Base-by-base conservation (phyloP, 2,113 vertebrate genomes). In the Epinephelus moara region DNA sequence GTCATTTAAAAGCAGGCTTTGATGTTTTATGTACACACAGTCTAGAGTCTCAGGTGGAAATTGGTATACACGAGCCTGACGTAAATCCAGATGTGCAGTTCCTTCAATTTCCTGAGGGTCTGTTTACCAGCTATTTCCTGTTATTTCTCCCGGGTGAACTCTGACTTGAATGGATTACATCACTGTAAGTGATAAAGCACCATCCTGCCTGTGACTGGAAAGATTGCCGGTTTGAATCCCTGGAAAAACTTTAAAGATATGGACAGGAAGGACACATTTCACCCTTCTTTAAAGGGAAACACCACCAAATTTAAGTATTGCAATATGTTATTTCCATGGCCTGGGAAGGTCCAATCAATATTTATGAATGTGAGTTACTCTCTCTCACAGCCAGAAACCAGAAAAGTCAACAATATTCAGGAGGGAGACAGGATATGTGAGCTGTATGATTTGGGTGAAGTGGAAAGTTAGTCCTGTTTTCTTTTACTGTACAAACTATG, bases 111-210 rank as follows among this genome's bases (percentile, higher is more conserved):
- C 81, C 82, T 6, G 19, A 74, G 50, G 27, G 30, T 33, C 2
- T 91, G 72, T 60, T 80, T 82, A 83, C 53, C 70, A 50, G 83
- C 14, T 25, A 37, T 82, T 88, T 94, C 89, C 91, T 92, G 88
- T 87, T 87, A 69, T 89, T 78, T 60, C 4, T 37, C 3, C 9
- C 19, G 27, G 19, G 4, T 78, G 56, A 85, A 78, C 49, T 62
- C 47, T 59, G 67, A 76, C 18, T 42, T 62, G 4, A 33, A 52
- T 13, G 27, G n/a, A 21, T 84, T 33, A 53, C 63, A 79, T 53
- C 15, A 52, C 3, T 55, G 56, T 62, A 42, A 33, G 15, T 25
- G 2, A 13, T 3, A 49, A 11, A 45, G 19, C 21, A 17, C 8
- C 64, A 71, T 47, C 69, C 30, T 56, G 17, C 23, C 11, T 50